Base-by-base conservation (phyloP, 2,113 vertebrate genomes). In the Scytalopus superciliaris region DNA sequence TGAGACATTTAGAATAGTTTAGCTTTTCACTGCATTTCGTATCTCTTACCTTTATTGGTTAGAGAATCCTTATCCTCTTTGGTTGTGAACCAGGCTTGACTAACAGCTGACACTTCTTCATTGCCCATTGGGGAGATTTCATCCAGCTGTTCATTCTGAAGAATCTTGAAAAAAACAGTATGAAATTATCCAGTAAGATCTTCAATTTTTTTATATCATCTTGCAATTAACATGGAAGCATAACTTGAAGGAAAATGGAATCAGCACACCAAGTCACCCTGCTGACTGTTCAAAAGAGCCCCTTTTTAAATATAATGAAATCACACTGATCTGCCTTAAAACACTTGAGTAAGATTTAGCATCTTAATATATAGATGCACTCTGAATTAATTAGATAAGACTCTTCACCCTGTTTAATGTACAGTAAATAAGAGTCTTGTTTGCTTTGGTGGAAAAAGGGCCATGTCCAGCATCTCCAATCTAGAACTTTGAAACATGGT, bases 41-140 rank as follows among this genome's bases (percentile, higher is more conserved):
- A n/a, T 49, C 67, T 14, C 57, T n/a, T 95, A 99, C 99, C 99
- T 99, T 99, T 99, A 96, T 99, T 99, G 44, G 99, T 98, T 75
- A 99, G 97, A 42, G 99, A 99, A 98, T 99, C 99, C 95, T 99
- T 99, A 97, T 99, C 99, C 95, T 99, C 99, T 98, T 99, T 99
- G 33, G 99, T 99, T 49, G 99, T 99, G 97, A 99, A 99, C 99
- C 99, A 99, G 67, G 99, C 99, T 94, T 99, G 99, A 94, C 99
- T 99, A 95, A 99, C 99, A 33, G 99, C 98, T 25, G 99, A 99
- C 75, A 99, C 98, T 64, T 99, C 98, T 55, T 99, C 98, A 19
- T 97, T 97, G 97, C 98, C 98, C 97, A 98, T 68, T 50, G 99
- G 87, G 45, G 98, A 98, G n/a, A 98, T 95, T 72, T 98, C 98